phyloP scores from a whole-genome alignment of 1,140 invertebrate species.

The Yoshiicerus persimilis region DNA sequence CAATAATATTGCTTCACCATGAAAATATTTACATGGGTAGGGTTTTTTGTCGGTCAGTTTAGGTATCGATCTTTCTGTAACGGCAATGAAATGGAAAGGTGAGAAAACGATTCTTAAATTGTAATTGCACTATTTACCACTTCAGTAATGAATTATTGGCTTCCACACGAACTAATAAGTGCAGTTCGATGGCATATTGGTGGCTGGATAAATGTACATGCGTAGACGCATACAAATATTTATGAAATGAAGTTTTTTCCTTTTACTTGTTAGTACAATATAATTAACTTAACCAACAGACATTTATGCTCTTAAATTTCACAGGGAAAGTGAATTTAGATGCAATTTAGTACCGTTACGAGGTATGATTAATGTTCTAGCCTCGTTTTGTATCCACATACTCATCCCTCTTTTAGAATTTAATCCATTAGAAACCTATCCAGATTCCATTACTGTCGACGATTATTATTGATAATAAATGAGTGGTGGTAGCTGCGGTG shows the following conservation, averaged over 20 bases:
- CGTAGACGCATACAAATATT: too few relatives aligned
- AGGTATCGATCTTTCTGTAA: too few relatives aligned
- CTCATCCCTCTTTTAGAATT: slow-evolving; percentile 20
- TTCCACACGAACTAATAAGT: too few relatives aligned
- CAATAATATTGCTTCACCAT: not conserved
- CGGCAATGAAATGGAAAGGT: too few relatives aligned
- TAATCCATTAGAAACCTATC: slow-evolving; percentile 18
- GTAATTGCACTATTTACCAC: too few relatives aligned
- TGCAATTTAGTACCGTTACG: slow-evolving; percentile 5
- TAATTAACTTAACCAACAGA: not conserved
- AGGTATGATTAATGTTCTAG: slow-evolving; percentile 14
- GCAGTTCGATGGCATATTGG: too few relatives aligned
- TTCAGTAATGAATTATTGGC: too few relatives aligned
- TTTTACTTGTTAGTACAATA: not conserved
- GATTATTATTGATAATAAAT: slow-evolving; percentile 24
- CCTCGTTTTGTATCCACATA: not conserved
- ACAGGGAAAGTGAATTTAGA: slow-evolving; percentile 13
- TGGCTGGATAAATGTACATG: too few relatives aligned
- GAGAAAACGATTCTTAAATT: too few relatives aligned
- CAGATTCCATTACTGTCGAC: slow-evolving; percentile 12
- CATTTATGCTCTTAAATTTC: not conserved
- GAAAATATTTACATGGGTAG: too few relatives aligned
- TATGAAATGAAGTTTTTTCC: not conserved
- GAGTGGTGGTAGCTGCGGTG: slow-evolving; percentile 11
- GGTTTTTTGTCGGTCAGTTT: too few relatives aligned